These are phyloP conservation scores for Perithous albicinctus DNA, from an alignment of 2,888 invertebrate genomes.

Conservation along the genomic window DNA sequence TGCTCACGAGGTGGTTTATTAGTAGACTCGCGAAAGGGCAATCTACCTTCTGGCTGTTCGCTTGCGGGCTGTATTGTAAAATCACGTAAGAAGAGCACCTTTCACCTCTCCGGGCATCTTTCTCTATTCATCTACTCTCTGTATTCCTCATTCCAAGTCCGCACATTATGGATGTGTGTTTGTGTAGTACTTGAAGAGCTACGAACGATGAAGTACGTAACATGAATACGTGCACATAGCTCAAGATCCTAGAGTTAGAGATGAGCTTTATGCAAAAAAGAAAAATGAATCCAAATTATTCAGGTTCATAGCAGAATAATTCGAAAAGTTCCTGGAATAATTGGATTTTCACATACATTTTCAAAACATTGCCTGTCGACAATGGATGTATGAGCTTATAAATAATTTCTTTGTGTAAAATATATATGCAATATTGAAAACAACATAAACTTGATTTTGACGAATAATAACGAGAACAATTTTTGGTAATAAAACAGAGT, in stretches of 20 bases:
- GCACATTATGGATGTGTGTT: background rate
- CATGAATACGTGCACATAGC: background rate
- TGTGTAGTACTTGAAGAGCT: background rate
- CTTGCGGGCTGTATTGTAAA: slow-evolving; percentile 75
- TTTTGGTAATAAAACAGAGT: too few relatives aligned
- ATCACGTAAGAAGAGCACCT: slow-evolving; percentile 83
- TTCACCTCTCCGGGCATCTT: slow-evolving; percentile 76
- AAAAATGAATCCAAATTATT: too few relatives aligned
- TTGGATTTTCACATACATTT: too few relatives aligned
- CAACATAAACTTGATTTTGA: too few relatives aligned
- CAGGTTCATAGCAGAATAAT: too few relatives aligned
- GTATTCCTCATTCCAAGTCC: slow-evolving; percentile 19
- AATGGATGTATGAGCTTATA: too few relatives aligned
- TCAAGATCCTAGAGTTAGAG: background rate
- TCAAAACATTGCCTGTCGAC: too few relatives aligned
- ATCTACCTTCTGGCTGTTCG: slow-evolving; percentile 59
- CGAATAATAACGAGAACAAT: too few relatives aligned
- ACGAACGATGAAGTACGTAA: background rate
- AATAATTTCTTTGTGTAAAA: too few relatives aligned
- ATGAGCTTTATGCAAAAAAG: slow-evolving; percentile 32
- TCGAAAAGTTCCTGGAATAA: too few relatives aligned
- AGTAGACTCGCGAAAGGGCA: slow-evolving; percentile 77
- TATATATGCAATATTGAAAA: too few relatives aligned
- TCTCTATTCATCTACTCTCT: slow-evolving; percentile 36
- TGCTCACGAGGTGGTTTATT: slow-evolving; percentile 65